Percentiles rank a stretch among this genome's conserved stretches.
Evolutionary conservation across 2,888 invertebrate species (phyloP).

Genomic region (Drosophila cognata): DNA sequence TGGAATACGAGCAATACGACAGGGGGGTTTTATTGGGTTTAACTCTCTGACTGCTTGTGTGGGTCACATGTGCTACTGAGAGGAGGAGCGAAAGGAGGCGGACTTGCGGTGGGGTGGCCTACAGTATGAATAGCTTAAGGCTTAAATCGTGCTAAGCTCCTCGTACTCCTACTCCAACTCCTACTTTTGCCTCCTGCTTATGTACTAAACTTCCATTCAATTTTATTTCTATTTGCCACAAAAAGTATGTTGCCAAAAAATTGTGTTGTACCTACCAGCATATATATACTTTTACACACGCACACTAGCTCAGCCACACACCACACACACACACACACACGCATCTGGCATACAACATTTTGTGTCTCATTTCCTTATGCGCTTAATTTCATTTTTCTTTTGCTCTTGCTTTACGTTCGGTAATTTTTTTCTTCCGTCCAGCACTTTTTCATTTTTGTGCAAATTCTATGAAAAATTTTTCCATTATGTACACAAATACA

Average conservation of each 20-base stretch:
- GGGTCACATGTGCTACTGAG: slow-evolving; percentile 30
- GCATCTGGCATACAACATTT: slow-evolving; percentile 43
- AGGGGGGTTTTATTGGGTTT: slow-evolving; percentile 38
- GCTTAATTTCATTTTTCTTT: slow-evolving; percentile 79
- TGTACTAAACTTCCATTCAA: slow-evolving; percentile 64
- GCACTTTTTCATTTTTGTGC: slow-evolving; percentile 82
- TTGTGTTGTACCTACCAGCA: slow-evolving; percentile 45
- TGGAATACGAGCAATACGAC: slow-evolving; percentile 40
- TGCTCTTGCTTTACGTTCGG: slow-evolving; percentile 49
- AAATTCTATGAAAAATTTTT: slow-evolving; percentile 84
- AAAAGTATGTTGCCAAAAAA: slow-evolving; percentile 73
- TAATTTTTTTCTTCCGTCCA: slow-evolving; percentile 52
- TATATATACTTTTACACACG: slow-evolving; percentile 29
- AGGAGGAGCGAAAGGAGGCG: neutral
- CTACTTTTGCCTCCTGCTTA: slow-evolving; percentile 17
- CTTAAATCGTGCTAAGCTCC: slow-evolving; percentile 70
- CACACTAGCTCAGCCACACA: slow-evolving; percentile 17
- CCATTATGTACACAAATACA: slow-evolving; percentile 80
- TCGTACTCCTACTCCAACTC: slow-evolving; percentile 9
- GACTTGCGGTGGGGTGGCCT: slow-evolving; percentile 11
- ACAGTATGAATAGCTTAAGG: slow-evolving; percentile 52
- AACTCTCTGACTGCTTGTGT: slow-evolving; percentile 38
- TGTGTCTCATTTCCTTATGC: slow-evolving; percentile 81
- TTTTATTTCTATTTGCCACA: slow-evolving; percentile 62
- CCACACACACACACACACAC: slow-evolving; percentile 25